Evolutionary conservation across 2,797 vertebrate species (phyloP), one percentile per base, ranked within the genome.

Genomic region (Hoplostethus mediterraneus): DNA sequence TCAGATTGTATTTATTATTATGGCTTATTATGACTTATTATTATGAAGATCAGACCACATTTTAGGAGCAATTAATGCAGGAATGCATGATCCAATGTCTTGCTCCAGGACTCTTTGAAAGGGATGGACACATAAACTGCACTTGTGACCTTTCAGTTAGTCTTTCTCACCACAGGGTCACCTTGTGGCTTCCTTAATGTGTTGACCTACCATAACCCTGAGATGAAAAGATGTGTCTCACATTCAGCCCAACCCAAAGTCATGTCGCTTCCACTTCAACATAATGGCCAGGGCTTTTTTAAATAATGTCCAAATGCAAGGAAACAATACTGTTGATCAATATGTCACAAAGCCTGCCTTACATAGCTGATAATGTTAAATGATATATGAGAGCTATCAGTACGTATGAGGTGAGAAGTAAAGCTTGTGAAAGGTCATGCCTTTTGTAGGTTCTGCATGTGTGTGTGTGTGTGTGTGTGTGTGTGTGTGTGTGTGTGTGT

Each of bases 401-500:
- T 30, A 51, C 14, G 14, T 62, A 57, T 58, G 48, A 66, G 45
- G 12, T 49, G 67, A 75, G 49, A 72, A 65, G 58, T 55, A 54
- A 57, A 71, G 48, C 67, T 28, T 17, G 45, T 11, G 25, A 55
- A 80, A 56, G 73, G 60, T 73, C 66, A 58, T 55, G 42, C 42
- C 49, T 68, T 47, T 12, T 63, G 45, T 49, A 28, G 47, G 38
- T 56, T 21, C 52, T 49, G 21, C 36, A 40, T 42, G 55, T 44
- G 69, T 25, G 62, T 16, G 25, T 28, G 21, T 21, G 21, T 21
- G 21, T 21, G 21, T 21, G 21, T 21, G 21, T 21, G 21, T 21
- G 21, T 21, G 21, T 21, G 21, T 21, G 21, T 21, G 21, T 21
- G 21, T 8, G 57, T 33, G 63, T 48, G 71, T 53, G 49, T 56